These are phyloP conservation scores for Drosophila bocqueti DNA, from an alignment of 1,140 invertebrate species.

Conservation along the genomic window DNA sequence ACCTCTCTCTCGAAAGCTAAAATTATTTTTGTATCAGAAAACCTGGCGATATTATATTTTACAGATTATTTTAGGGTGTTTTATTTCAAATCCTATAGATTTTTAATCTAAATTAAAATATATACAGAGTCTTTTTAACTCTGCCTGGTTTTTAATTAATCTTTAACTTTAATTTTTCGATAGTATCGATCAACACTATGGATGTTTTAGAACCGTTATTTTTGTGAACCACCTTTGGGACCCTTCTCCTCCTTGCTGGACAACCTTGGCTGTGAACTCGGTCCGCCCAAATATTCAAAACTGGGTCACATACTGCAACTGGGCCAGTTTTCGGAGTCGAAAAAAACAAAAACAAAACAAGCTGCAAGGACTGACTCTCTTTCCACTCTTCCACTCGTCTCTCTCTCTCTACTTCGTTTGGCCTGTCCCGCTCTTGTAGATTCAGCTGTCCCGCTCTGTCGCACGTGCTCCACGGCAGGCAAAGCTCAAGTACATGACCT, in stretches of 20 bases:
- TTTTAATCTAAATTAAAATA: background rate
- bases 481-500: conserved; percentile 80
- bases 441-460: conserved; percentile 28
- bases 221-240: background rate
- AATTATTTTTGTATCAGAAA: background rate
- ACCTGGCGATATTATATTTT: background rate
- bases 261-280: conserved; percentile 11
- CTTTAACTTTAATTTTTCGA: background rate
- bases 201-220: background rate
- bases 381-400: background rate
- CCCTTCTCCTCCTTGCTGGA: background rate
- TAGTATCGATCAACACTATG: background rate
- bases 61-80: background rate
- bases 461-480: conserved; percentile 49
- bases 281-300: conserved; percentile 32
- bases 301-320: conserved; percentile 31
- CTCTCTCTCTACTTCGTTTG: background rate
- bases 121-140: no score
- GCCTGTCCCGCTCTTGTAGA: conserved; percentile 4
- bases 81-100: no score
- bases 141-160: background rate
- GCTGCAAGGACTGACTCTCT: conserved; percentile 58
- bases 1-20: background rate
- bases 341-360: background rate
- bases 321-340: background rate